A percentile compares a stretch with the other conserved stretches of the same genome.
phyloP scores from a whole-genome alignment of 64 coral and sea anemone genomes.

The Porites lutea region DNA sequence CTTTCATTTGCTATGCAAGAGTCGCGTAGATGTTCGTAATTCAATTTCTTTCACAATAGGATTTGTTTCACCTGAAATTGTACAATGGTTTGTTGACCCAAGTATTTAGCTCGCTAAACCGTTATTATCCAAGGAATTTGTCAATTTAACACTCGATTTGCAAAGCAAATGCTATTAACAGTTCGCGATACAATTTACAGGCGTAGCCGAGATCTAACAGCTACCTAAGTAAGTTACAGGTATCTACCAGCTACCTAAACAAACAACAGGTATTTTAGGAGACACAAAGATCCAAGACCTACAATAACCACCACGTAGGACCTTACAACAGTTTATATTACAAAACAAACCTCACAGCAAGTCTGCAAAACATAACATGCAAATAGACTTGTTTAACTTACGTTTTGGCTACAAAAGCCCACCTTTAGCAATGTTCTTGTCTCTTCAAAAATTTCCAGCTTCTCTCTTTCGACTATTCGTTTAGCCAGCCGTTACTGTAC shows the following conservation, averaged over 20 bases:
- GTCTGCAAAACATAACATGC: background rate
- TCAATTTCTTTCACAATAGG: background rate
- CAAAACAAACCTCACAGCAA: constrained; percentile 11
- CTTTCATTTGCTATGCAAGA: no score
- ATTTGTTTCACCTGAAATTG: background rate
- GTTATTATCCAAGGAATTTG: background rate
- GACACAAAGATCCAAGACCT: background rate
- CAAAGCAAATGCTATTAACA: background rate
- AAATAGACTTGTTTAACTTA: constrained; percentile 12
- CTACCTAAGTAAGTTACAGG: background rate
- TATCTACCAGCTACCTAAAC: background rate
- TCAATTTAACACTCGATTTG: background rate
- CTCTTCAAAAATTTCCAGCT: background rate
- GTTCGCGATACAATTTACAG: background rate
- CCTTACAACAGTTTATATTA: background rate
- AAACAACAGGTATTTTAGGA: background rate
- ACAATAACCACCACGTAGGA: background rate
- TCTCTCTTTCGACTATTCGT: background rate
- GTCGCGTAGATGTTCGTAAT: background rate
- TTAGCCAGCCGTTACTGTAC: background rate
- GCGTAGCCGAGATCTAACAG: background rate
- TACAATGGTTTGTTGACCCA: background rate
- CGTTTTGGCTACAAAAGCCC: background rate
- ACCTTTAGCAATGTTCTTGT: background rate
- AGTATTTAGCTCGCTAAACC: constrained; percentile 19